Evolutionary conservation across 2,888 invertebrate genomes (phyloP).

Genomic region (Caenorhabditis sp.): DNA sequence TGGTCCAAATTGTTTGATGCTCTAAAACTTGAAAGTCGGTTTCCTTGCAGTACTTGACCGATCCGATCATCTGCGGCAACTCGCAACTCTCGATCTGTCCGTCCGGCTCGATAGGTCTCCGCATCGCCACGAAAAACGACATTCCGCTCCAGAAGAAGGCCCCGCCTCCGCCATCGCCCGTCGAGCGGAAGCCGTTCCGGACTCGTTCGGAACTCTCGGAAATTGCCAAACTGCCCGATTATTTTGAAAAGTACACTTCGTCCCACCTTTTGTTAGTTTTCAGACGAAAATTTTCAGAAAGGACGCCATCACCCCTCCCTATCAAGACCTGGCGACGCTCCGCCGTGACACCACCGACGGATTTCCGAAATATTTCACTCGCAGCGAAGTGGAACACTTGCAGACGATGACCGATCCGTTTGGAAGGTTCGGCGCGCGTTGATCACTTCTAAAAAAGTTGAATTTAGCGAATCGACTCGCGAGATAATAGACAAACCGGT

Average conservation of each 20-base stretch:
- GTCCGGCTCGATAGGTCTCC: slow-evolving; percentile 13
- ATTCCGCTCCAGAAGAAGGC: too few species aligned
- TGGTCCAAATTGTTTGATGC: too few species aligned
- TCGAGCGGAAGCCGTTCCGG: neutral
- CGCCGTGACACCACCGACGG: slow-evolving; percentile 29
- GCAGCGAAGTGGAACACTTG: slow-evolving; percentile 26
- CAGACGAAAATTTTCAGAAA: too few species aligned
- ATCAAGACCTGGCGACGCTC: too few species aligned
- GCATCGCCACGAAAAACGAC: slow-evolving; percentile 10
- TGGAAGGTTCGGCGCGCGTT: too few species aligned
- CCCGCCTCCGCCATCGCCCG: neutral
- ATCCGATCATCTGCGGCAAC: slow-evolving; percentile 6
- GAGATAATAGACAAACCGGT: neutral
- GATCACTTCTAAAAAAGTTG: too few species aligned
- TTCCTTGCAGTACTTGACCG: slow-evolving; percentile 11
- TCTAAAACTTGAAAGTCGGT: too few species aligned
- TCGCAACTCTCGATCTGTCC: slow-evolving; percentile 15
- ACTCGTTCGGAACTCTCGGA: slow-evolving; percentile 15
- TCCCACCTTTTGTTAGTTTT: too few species aligned
- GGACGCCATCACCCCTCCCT: too few species aligned
- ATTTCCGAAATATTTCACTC: slow-evolving; percentile 25
- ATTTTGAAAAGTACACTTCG: neutral
- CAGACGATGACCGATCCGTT: slow-evolving; percentile 27
- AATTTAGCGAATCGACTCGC: too few species aligned
- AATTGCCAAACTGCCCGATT: slow-evolving; percentile 1